A percentile compares a stretch with the other conserved stretches of the same genome.
Conservation (phyloP, 92 coral and sea anemone genomes). For the Muricea muricata region DNA sequence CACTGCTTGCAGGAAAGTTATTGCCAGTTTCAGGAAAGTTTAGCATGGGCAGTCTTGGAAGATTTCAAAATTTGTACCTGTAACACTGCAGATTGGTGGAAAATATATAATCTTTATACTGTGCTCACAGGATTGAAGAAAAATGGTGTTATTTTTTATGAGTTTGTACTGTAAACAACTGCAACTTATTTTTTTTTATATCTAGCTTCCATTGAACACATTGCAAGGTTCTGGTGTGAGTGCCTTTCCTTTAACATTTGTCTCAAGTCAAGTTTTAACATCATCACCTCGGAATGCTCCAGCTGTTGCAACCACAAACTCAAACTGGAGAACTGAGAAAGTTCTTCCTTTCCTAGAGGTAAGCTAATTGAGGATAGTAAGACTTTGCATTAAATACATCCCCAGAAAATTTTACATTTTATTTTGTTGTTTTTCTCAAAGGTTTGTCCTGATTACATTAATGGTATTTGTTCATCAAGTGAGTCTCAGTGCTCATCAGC, state of each 20-base stretch:
- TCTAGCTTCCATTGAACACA: constrained; percentile 28
- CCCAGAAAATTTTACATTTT: background rate
- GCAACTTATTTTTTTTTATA: background rate
- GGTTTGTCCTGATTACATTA: constrained; percentile 93
- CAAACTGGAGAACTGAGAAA: constrained; percentile 48
- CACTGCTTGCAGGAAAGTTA: no score
- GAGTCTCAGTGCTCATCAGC: constrained; percentile 90
- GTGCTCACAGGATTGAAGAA: no score
- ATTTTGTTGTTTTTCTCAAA: constrained; percentile 25
- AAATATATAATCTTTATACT: no score
- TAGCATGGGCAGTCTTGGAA: no score
- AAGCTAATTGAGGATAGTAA: no score
- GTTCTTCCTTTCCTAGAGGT: constrained; percentile 41
- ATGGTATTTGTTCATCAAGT: constrained; percentile 88
- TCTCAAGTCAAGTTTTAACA: constrained; percentile 25
- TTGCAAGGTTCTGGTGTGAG: constrained; percentile 37
- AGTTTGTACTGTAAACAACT: no score
- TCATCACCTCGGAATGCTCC: constrained; percentile 23
- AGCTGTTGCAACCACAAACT: constrained; percentile 42
- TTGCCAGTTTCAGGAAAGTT: no score
- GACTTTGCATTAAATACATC: no score
- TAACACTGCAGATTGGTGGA: no score
- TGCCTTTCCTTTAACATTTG: constrained; percentile 47
- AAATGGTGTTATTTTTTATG: no score
- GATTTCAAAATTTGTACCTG: no score